Percentiles rank a stretch among this genome's conserved stretches.
These are phyloP conservation scores for Anabacerthia variegaticeps DNA, from an alignment of 2,797 vertebrate species.

Conservation along the genomic window DNA sequence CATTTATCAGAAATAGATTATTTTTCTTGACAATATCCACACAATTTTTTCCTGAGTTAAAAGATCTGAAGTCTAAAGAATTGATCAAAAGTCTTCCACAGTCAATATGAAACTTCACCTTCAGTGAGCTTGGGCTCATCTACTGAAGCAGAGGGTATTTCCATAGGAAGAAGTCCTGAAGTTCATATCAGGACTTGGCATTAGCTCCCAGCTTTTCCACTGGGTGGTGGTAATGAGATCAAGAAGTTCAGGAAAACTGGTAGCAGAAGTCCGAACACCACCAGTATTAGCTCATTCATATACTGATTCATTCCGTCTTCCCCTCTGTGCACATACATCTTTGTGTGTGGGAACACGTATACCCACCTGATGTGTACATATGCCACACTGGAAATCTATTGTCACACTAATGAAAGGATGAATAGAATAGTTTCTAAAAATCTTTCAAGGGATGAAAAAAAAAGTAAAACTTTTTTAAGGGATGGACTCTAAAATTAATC, in stretches of 20 bases:
- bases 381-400: background rate
- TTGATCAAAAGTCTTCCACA: background rate
- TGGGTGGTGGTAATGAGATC: conserved; percentile 51
- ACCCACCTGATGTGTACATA: rapidly evolving
- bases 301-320: background rate
- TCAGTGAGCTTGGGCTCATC: background rate
- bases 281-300: background rate
- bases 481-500: background rate
- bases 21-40: background rate
- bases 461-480: background rate
- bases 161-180: background rate
- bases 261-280: background rate
- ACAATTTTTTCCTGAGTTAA: background rate
- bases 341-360: background rate
- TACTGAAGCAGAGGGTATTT: background rate
- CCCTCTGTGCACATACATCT: rapidly evolving
- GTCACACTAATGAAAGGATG: background rate
- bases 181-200: background rate
- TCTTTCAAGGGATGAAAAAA: background rate
- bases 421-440: background rate
- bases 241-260: background rate
- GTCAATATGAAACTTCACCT: background rate
- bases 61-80: background rate
- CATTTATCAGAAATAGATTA: background rate
- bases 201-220: conserved; percentile 17